These are phyloP conservation scores for Egretta garzetta DNA, from an alignment of 2,113 vertebrate genomes.

Conservation along the genomic window DNA sequence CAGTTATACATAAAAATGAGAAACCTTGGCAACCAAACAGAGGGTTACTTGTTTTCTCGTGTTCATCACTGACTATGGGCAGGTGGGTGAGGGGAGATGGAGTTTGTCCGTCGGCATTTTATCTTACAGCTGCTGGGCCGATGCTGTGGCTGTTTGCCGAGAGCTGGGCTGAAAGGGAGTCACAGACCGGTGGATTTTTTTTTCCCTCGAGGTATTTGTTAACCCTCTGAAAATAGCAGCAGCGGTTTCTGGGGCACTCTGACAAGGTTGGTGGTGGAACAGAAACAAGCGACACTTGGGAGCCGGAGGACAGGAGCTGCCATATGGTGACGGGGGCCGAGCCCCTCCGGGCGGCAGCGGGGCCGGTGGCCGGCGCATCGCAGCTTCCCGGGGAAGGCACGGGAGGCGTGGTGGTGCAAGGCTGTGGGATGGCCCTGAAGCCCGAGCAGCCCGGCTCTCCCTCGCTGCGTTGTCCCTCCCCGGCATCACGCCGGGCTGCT, in stretches of 20 bases:
- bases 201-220: constrained; percentile 24
- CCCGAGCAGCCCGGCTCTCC: fast-evolving
- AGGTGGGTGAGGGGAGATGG: not conserved
- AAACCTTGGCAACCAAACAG: constrained; percentile 55
- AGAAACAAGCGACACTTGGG: fast-evolving
- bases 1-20: constrained; percentile 51
- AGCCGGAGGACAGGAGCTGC: not conserved
- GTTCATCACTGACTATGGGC: not conserved
- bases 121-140: fast-evolving
- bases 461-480: fast-evolving
- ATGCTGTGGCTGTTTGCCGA: fast-evolving
- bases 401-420: fast-evolving
- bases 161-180: not conserved
- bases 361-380: fast-evolving
- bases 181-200: not conserved
- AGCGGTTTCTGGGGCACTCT: constrained; percentile 17
- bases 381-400: not conserved
- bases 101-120: not conserved
- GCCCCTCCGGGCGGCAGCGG: not conserved
- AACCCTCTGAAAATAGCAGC: constrained; percentile 9
- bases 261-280: not conserved
- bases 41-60: not conserved
- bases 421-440: fast-evolving
- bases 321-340: not conserved
- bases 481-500: fast-evolving